Evolutionary conservation across 2,797 vertebrate species (phyloP).

Genomic region (Mormyrus hasselquistii): DNA sequence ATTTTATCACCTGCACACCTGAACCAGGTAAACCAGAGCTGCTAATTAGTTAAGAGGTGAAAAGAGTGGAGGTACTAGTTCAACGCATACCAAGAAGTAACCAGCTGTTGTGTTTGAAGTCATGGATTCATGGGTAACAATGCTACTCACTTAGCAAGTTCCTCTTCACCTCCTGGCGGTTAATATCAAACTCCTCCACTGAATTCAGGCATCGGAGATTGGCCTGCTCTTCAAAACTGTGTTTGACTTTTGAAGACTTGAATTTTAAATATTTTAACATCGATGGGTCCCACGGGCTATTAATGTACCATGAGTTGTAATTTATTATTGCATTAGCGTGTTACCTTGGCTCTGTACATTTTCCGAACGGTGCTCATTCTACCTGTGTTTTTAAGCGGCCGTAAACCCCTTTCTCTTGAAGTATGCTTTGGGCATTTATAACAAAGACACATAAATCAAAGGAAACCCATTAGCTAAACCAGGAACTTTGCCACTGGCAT

Average conservation of each 20-base stretch:
- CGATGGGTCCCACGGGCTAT: not conserved
- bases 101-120: not conserved
- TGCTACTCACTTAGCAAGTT: not conserved
- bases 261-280: conserved; percentile 5
- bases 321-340: not conserved
- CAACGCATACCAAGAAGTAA: not conserved
- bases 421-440: not conserved
- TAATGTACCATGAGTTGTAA: not conserved
- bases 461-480: not conserved
- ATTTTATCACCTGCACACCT: not conserved
- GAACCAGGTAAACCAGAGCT: not conserved
- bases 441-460: not conserved
- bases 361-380: not conserved
- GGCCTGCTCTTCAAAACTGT: not conserved
- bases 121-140: not conserved
- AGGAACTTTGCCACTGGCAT: not conserved
- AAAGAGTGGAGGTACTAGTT: not conserved
- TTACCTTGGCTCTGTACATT: not conserved
- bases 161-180: not conserved
- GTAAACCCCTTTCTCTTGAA: not conserved
- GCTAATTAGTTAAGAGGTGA: not conserved
- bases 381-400: not conserved
- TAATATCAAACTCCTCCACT: not conserved
- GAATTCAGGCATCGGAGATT: not conserved
- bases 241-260: not conserved